Percentiles rank a stretch among this genome's conserved stretches.
phyloP scores from a whole-genome alignment of 1,140 invertebrate genomes.

The Cecropterus lyciades region DNA sequence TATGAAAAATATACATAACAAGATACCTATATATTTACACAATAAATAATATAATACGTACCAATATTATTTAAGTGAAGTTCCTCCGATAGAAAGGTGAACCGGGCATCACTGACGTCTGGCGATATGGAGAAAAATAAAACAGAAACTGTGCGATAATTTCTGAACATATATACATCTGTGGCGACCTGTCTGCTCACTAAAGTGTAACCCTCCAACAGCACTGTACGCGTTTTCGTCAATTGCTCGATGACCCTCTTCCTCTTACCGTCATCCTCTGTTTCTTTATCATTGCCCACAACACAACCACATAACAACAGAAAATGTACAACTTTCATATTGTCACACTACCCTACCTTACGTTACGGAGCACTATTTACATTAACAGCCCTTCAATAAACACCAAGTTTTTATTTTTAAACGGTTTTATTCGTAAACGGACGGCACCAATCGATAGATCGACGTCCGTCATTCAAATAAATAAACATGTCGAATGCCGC shows the following conservation, averaged over 20 bases:
- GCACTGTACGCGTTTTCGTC: constrained; percentile 65
- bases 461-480: constrained; percentile 5
- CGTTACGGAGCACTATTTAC: not conserved
- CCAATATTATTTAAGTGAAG: constrained; percentile 77
- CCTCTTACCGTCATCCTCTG: constrained; percentile 61
- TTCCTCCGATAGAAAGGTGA: constrained; percentile 75
- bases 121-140: constrained; percentile 66
- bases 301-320: constrained; percentile 62
- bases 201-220: constrained; percentile 68
- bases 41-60: constrained; percentile 41
- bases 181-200: constrained; percentile 71
- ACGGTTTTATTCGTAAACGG: constrained; percentile 18
- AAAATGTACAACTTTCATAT: constrained; percentile 64
- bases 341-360: constrained; percentile 47
- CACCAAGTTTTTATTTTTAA: not conserved
- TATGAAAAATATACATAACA: too few relatives aligned
- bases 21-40: too few relatives aligned
- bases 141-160: constrained; percentile 75
- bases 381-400: not conserved
- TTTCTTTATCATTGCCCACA: constrained; percentile 59
- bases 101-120: constrained; percentile 67
- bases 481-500: too few relatives aligned
- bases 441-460: constrained; percentile 38
- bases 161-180: constrained; percentile 76
- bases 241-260: constrained; percentile 70